Percentiles rank a stretch among this genome's conserved stretches.
Evolutionary conservation across 2,888 invertebrate genomes (phyloP).

Genomic region (Noctua pronuba): DNA sequence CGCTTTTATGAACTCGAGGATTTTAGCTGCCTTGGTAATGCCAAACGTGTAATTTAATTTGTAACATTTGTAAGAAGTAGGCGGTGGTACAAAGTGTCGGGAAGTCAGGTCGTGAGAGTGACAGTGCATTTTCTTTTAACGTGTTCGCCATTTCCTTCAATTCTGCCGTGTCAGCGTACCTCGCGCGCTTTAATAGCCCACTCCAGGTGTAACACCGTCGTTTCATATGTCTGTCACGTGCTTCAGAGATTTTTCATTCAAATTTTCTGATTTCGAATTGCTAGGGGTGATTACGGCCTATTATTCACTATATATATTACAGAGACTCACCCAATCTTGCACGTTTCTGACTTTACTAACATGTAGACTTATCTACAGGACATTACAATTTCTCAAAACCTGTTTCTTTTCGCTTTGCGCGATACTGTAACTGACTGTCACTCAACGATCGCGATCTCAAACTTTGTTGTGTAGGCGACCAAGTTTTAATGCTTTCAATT

Average conservation of each 20-base stretch:
- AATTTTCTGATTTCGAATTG: conserved; percentile 79
- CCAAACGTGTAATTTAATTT: conserved; percentile 61
- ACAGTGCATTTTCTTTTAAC: conserved; percentile 77
- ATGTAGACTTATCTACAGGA: neutral
- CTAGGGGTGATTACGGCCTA: conserved; percentile 69
- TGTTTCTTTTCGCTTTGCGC: conserved; percentile 29
- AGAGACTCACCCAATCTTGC: neutral
- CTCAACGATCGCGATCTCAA: conserved; percentile 43
- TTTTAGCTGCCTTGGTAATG: conserved; percentile 57
- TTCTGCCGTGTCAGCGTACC: conserved; percentile 81
- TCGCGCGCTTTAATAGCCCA: conserved; percentile 74
- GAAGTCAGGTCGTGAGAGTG: conserved; percentile 73
- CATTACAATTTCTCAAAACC: conserved; percentile 22
- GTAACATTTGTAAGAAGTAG: conserved; percentile 52
- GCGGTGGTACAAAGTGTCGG: conserved; percentile 56
- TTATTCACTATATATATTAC: conserved; percentile 61
- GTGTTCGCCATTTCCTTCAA: conserved; percentile 79
- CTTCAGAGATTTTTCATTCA: conserved; percentile 79
- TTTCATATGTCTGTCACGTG: conserved; percentile 81
- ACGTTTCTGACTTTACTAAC: neutral
- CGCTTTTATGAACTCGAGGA: conserved; percentile 66
- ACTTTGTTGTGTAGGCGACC: conserved; percentile 56
- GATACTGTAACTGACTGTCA: conserved; percentile 15
- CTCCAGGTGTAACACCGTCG: conserved; percentile 69
- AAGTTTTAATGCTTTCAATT: conserved; percentile 53